Conservation (phyloP, 2,888 invertebrate genomes). For the Trissonchulus sp. region DNA sequence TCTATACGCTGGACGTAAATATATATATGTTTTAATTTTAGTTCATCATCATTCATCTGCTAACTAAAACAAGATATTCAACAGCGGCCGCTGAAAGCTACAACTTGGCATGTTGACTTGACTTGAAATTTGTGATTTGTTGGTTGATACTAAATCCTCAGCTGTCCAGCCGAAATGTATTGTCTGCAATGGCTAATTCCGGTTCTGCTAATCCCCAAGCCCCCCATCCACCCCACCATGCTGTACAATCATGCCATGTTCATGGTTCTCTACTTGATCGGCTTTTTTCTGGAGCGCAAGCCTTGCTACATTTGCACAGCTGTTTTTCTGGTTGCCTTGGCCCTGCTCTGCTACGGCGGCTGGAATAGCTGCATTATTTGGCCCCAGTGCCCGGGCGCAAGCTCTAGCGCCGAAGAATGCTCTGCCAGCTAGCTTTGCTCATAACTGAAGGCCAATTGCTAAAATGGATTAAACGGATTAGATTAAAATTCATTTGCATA, state of each 20-base stretch:
- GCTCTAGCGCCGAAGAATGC: constrained; percentile 43
- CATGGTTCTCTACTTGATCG: constrained; percentile 87
- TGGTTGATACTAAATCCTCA: no score
- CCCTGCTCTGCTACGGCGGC: constrained; percentile 90
- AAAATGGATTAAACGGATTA: no score
- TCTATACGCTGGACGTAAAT: no score
- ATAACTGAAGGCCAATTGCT: no score
- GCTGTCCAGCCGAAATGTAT: no score
- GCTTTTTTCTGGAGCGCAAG: constrained; percentile 91
- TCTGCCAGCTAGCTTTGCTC: not conserved
- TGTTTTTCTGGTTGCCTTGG: constrained; percentile 85
- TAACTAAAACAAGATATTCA: no score
- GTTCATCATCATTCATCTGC: no score
- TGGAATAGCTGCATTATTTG: constrained; percentile 89
- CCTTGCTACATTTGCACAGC: constrained; percentile 95
- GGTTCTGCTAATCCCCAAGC: constrained; percentile 87
- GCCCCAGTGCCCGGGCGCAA: constrained; percentile 55
- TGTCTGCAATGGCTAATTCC: constrained; percentile 96
- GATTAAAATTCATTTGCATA: no score
- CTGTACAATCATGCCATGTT: constrained; percentile 90
- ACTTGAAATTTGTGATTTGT: no score
- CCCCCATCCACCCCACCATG: constrained; percentile 78
- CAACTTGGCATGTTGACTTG: no score
- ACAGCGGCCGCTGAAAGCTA: no score
- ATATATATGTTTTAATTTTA: no score